Evolutionary conservation across 2,797 vertebrate genomes (phyloP).

Genomic region (Xerus rutilus): DNA sequence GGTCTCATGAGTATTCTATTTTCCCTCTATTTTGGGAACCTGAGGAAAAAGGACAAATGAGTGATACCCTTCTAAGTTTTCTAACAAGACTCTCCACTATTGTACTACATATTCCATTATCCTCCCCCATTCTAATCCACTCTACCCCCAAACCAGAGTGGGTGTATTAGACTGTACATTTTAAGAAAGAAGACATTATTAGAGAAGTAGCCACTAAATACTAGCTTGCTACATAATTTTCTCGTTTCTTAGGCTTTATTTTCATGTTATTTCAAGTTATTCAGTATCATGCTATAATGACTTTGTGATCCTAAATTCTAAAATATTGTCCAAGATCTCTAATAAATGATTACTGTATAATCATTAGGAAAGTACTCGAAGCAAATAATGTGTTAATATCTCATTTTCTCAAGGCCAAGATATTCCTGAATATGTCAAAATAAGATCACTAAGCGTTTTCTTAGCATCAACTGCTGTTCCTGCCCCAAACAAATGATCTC

Average conservation of each 20-base stretch:
- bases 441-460: constrained; percentile 16
- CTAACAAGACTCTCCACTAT: not conserved
- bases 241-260: not conserved
- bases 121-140: not conserved
- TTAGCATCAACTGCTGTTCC: not conserved
- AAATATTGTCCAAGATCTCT: constrained; percentile 2
- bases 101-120: not conserved
- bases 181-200: not conserved
- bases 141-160: not conserved
- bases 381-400: not conserved
- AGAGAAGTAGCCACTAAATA: not conserved
- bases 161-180: not conserved
- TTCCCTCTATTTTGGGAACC: constrained; percentile 10
- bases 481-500: not conserved
- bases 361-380: not conserved
- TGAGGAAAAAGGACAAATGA: constrained; percentile 44
- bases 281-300: not conserved
- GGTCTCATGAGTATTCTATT: not conserved
- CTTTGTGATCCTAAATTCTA: constrained; percentile 54
- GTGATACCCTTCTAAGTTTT: not conserved
- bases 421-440: constrained; percentile 7
- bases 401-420: constrained; percentile 37
- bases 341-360: not conserved
- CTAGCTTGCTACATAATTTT: constrained; percentile 21
- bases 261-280: constrained; percentile 21